Percentiles rank a stretch among this genome's conserved stretches.
These are phyloP conservation scores for Takifugu bimaculatus DNA, from an alignment of 2,113 vertebrate species.

Conservation along the genomic window DNA sequence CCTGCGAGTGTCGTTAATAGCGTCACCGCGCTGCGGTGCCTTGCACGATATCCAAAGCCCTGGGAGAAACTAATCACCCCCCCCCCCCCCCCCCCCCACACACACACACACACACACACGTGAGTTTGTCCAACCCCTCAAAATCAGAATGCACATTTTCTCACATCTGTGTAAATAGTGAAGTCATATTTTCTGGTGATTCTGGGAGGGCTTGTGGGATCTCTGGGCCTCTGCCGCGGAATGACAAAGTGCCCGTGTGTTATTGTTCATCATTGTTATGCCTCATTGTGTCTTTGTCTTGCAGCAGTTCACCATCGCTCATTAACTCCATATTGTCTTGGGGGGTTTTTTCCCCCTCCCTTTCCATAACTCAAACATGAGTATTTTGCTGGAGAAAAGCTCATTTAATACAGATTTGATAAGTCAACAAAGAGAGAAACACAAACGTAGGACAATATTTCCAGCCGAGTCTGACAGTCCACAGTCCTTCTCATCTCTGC, in stretches of 20 bases:
- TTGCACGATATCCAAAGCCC: constrained; percentile 11
- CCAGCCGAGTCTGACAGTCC: constrained; percentile 39
- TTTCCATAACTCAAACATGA: constrained; percentile 12
- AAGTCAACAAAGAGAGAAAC: constrained; percentile 15
- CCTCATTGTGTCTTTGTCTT: constrained; percentile 6
- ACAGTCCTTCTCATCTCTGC: constrained; percentile 39
- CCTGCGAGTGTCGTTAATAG: too few relatives aligned
- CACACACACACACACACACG: too few relatives aligned
- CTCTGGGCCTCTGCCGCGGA: neutral
- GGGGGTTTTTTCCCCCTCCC: neutral
- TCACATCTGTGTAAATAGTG: neutral
- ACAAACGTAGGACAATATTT: constrained; percentile 13
- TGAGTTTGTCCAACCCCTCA: constrained; percentile 4
- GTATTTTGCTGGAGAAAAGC: constrained; percentile 19
- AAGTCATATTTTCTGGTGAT: neutral
- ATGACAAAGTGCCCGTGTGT: constrained; percentile 5
- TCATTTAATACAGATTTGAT: constrained; percentile 40
- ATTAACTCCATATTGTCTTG: constrained; percentile 20
- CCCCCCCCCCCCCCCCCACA: too few relatives aligned
- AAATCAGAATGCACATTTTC: constrained; percentile 4
- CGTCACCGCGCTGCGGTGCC: neutral
- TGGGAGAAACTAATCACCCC: too few relatives aligned
- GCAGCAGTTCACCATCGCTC: constrained; percentile 11
- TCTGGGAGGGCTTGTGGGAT: constrained; percentile 19
- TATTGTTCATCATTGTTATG: constrained; percentile 20